Percentiles rank a stretch among this genome's conserved stretches.
These are phyloP conservation scores for Pachydiplax longipennis DNA, from an alignment of 2,888 invertebrate species.

Conservation along the genomic window DNA sequence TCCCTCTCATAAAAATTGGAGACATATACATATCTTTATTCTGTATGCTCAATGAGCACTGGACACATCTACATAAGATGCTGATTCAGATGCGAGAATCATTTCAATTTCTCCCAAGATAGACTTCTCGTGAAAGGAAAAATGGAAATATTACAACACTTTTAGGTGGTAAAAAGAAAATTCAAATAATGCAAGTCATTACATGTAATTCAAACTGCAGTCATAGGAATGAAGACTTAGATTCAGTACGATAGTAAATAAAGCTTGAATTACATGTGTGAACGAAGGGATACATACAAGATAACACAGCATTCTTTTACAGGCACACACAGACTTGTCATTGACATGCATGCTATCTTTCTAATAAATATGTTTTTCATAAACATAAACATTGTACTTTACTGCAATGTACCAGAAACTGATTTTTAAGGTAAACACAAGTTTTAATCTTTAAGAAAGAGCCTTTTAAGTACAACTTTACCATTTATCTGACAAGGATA, in stretches of 20 bases:
- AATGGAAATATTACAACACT: neutral
- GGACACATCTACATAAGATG: neutral
- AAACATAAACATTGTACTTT: neutral
- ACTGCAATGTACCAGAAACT: neutral
- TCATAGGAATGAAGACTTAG: neutral
- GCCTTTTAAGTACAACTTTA: neutral
- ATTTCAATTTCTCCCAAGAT: neutral
- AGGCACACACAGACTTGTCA: neutral
- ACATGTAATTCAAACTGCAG: neutral
- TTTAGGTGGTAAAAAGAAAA: neutral
- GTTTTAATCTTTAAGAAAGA: neutral
- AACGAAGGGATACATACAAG: neutral
- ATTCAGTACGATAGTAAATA: neutral
- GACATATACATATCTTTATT: neutral
- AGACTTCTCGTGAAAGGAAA: neutral
- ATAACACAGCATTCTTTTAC: neutral
- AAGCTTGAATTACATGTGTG: neutral
- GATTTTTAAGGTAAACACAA: neutral
- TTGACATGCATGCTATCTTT: neutral
- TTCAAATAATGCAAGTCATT: neutral
- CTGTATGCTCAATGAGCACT: neutral
- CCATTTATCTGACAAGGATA: no score
- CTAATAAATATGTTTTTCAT: neutral
- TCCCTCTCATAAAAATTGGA: neutral
- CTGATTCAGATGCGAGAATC: neutral